Base-by-base conservation (phyloP, 2,113 vertebrate species). In the Casuarius casuarius region DNA sequence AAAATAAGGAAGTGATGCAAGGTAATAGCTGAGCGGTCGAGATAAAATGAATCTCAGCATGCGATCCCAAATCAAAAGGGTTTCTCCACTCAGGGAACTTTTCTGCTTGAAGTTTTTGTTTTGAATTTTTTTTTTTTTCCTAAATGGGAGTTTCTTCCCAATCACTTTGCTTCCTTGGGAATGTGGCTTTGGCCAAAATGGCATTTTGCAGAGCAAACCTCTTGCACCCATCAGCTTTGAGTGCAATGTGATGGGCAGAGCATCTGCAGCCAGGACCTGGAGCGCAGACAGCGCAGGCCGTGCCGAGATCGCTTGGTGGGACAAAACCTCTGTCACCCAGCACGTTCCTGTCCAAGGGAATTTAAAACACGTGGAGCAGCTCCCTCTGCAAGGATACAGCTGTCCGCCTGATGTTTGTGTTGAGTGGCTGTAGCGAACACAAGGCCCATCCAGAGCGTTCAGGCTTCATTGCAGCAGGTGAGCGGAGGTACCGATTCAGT, bases 371-470 rank as follows among this genome's bases (percentile, higher is more conserved):
- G 59, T 81, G 76, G 72, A 78, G 40, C 42, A 87, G 13, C 4
- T 88, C 31, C 18, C 31, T 66, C 22, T 58, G 25, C 1, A 2
- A 58, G 29, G 44, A 63, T 25, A 33, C 3, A 59, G 35, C 58
- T 63, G 0, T 0, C 59, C 79, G 48, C 48, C 67, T 23, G 16
- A 25, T 26, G 42, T 63, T 79, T 62, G 26, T n/a, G 65, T 12
- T 0, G 0, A 70, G 63, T 33, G 83, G 33, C 0, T 28, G 33
- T 18, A 13, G 81, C 7, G 0, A 10, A 4, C 8, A 40, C 21
- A 31, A 54, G 54, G 42, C 54, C 66, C 54, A 46, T 31, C 22
- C 29, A 21, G 56, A 0, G 0, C 25, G 26, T 35, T 28, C 33
- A 7, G 38, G 33, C 54, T 58, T n/a, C 11, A 5, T 80, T 83